These are phyloP conservation scores for Drosophila pegasa DNA, from an alignment of 2,888 invertebrate genomes.

Conservation along the genomic window DNA sequence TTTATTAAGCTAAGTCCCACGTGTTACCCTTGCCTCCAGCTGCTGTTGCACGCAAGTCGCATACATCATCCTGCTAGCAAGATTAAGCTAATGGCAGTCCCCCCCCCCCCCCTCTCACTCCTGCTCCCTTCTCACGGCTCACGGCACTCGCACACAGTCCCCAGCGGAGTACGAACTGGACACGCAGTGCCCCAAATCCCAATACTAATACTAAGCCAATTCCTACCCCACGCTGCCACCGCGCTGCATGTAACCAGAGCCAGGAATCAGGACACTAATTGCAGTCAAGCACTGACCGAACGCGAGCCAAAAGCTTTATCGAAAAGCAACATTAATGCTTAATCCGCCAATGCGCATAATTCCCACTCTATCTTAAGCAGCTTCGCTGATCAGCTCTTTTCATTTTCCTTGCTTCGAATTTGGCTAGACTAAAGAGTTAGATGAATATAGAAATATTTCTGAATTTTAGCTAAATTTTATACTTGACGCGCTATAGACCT, in stretches of 20 bases:
- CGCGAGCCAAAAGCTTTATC: neutral
- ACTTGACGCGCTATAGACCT: no score
- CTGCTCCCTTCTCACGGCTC: neutral
- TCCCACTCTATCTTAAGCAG: neutral
- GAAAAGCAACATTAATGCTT: neutral
- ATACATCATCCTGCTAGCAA: neutral
- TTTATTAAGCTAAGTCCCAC: neutral
- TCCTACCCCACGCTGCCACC: neutral
- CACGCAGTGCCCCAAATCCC: slow-evolving; percentile 9
- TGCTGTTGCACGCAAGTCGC: neutral
- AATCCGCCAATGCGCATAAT: neutral
- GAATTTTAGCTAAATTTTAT: no score
- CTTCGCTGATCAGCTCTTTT: no score
- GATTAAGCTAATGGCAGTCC: slow-evolving; percentile 5
- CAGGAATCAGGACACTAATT: slow-evolving; percentile 3
- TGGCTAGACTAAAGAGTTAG: no score
- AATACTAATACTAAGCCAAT: neutral
- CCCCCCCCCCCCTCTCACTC: neutral
- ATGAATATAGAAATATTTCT: no score
- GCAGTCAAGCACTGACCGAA: neutral
- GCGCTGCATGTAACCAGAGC: neutral
- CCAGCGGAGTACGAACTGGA: neutral
- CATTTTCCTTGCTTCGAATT: no score
- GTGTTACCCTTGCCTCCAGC: neutral
- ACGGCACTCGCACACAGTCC: neutral